Percentiles rank a stretch among this genome's conserved stretches.
phyloP scores from a whole-genome alignment of 2,888 invertebrate genomes.

The Campopleginae sp. region DNA sequence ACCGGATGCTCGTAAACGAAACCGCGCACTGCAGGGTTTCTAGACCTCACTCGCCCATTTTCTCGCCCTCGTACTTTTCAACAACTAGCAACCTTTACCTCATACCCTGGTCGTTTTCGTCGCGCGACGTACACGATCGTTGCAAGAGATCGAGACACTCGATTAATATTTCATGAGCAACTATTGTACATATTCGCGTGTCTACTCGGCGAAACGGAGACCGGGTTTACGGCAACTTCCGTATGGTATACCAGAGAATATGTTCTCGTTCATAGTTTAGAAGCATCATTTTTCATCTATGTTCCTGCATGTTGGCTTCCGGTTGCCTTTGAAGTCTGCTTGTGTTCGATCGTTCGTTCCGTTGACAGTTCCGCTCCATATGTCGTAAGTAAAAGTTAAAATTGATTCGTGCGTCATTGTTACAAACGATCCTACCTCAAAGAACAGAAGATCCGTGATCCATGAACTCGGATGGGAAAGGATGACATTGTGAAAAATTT shows the following conservation, averaged over 20 bases:
- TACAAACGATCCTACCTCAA: background rate
- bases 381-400: background rate
- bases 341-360: constrained; percentile 4
- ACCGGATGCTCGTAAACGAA: constrained; percentile 67
- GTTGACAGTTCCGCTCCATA: constrained; percentile 14
- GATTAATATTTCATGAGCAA: constrained; percentile 67
- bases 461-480: background rate
- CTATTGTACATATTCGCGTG: constrained; percentile 31
- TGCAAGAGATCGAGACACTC: constrained; percentile 44
- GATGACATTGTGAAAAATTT: no score
- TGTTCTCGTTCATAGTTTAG: constrained; percentile 20
- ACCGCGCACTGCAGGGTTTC: constrained; percentile 42
- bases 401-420: constrained; percentile 16
- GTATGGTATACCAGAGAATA: constrained; percentile 42
- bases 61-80: constrained; percentile 15
- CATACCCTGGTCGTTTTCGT: background rate
- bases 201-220: constrained; percentile 22
- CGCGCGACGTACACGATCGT: constrained; percentile 11
- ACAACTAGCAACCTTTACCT: background rate
- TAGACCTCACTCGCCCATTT: constrained; percentile 29
- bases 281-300: constrained; percentile 36
- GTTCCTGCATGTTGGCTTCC: constrained; percentile 17
- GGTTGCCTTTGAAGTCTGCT: constrained; percentile 16
- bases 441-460: background rate
- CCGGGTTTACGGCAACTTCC: constrained; percentile 41